Conservation (phyloP, 2,888 invertebrate species). For the Agrilus mali region DNA sequence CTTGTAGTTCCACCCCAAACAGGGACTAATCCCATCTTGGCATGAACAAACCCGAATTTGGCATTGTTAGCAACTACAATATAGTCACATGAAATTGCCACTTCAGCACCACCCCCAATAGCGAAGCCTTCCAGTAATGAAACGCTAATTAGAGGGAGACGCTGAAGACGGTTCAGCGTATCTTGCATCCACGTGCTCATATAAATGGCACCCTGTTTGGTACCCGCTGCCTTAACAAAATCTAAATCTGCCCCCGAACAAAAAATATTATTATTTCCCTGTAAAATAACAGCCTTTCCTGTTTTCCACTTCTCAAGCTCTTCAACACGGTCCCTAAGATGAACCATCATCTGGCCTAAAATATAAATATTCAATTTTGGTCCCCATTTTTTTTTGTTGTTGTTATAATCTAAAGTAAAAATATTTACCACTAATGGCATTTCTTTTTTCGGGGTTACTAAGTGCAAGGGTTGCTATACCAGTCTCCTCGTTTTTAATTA, state of each 20-base stretch:
- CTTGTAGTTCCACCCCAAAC: constrained; percentile 27
- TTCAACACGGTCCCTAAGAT: constrained; percentile 20
- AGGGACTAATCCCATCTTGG: constrained; percentile 26
- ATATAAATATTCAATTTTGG: constrained; percentile 5
- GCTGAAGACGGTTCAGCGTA: constrained; percentile 18
- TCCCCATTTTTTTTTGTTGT: neutral
- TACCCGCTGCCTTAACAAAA: constrained; percentile 20
- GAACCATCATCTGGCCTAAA: constrained; percentile 27
- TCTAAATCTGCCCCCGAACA: constrained; percentile 28
- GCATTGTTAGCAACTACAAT: constrained; percentile 22
- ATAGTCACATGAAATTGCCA: constrained; percentile 24
- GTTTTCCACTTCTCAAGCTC: constrained; percentile 23
- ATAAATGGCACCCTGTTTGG: constrained; percentile 18
- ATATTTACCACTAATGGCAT: constrained; percentile 25
- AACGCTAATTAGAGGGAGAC: constrained; percentile 22
- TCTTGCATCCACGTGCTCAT: constrained; percentile 25
- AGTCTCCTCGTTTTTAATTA: constrained; percentile 18
- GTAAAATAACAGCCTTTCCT: constrained; percentile 26
- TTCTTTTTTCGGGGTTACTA: constrained; percentile 22
- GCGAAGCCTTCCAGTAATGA: constrained; percentile 22
- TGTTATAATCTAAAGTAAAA: neutral
- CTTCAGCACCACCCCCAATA: constrained; percentile 26
- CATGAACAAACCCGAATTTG: constrained; percentile 26
- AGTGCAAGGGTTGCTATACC: constrained; percentile 24
- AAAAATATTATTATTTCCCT: constrained; percentile 22